These are phyloP conservation scores for Upupa epops DNA, from an alignment of 2,113 vertebrate species.

Conservation along the genomic window DNA sequence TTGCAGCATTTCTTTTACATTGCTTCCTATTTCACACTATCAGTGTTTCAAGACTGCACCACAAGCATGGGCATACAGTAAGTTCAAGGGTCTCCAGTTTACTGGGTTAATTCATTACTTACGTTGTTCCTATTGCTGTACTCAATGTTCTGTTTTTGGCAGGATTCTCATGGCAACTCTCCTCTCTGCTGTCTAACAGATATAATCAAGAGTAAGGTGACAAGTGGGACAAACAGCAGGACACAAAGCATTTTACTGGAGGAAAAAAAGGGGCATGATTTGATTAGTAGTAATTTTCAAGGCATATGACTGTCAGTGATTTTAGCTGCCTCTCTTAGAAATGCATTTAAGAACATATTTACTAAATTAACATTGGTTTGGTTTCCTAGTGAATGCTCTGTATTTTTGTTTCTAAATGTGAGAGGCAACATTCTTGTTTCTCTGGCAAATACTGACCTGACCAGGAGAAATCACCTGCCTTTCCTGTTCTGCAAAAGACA, in stretches of 20 bases:
- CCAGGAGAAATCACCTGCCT: neutral
- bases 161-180: neutral
- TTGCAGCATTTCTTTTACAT: neutral
- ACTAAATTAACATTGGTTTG: neutral
- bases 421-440: neutral
- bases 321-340: neutral
- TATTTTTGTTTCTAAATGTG: neutral
- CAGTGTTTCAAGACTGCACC: neutral
- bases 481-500: neutral
- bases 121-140: neutral
- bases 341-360: neutral
- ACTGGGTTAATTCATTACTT: neutral
- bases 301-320: neutral
- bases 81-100: neutral
- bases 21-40: neutral
- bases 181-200: neutral
- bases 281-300: conserved; percentile 19
- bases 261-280: neutral
- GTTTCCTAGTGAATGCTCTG: neutral
- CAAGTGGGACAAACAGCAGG: conserved; percentile 27
- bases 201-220: conserved; percentile 26
- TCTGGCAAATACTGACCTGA: neutral
- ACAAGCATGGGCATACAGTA: neutral
- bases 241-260: neutral
- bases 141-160: neutral